phyloP scores from a whole-genome alignment of 1,140 invertebrate genomes.

The Drosophila ironensis region DNA sequence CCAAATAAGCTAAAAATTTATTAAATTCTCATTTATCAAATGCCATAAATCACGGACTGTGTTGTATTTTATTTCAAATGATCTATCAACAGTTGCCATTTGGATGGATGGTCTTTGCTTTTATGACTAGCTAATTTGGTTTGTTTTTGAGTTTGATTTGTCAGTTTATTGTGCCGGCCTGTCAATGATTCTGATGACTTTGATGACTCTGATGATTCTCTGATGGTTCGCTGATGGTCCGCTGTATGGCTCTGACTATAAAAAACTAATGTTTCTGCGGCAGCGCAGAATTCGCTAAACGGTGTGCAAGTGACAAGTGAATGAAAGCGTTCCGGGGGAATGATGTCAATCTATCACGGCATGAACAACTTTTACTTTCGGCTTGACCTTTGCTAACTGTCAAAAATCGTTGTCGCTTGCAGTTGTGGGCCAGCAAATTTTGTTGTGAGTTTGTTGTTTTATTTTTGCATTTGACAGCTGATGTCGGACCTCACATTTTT shows the following conservation, averaged over 20 bases:
- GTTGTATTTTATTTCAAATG: constrained; percentile 59
- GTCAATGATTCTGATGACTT: constrained; percentile 32
- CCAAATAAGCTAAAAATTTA: constrained; percentile 71
- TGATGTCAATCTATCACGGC: constrained; percentile 66
- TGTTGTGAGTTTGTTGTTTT: constrained; percentile 16
- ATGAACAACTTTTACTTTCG: constrained; percentile 70
- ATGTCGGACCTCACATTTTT: constrained; percentile 48
- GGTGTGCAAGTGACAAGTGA: constrained; percentile 67
- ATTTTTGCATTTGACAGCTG: constrained; percentile 67
- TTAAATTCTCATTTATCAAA: constrained; percentile 80
- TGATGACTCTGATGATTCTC: constrained; percentile 7
- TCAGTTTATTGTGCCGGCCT: constrained; percentile 51
- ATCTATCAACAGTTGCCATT: constrained; percentile 79
- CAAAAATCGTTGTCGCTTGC: constrained; percentile 64
- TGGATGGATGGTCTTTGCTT: constrained; percentile 24
- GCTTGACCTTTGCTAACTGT: constrained; percentile 71
- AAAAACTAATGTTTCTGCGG: constrained; percentile 59
- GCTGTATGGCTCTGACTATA: constrained; percentile 47
- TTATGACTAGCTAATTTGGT: constrained; percentile 76
- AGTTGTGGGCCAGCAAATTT: constrained; percentile 54
- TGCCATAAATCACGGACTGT: constrained; percentile 66
- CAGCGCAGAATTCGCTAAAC: constrained; percentile 14
- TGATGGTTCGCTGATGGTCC: too few species aligned
- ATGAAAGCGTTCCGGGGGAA: constrained; percentile 34
- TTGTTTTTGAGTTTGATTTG: constrained; percentile 71